A percentile compares a stretch with the other conserved stretches of the same genome.
These are phyloP conservation scores for Cybosia mesomella DNA, from an alignment of 2,888 invertebrate species.

Conservation along the genomic window DNA sequence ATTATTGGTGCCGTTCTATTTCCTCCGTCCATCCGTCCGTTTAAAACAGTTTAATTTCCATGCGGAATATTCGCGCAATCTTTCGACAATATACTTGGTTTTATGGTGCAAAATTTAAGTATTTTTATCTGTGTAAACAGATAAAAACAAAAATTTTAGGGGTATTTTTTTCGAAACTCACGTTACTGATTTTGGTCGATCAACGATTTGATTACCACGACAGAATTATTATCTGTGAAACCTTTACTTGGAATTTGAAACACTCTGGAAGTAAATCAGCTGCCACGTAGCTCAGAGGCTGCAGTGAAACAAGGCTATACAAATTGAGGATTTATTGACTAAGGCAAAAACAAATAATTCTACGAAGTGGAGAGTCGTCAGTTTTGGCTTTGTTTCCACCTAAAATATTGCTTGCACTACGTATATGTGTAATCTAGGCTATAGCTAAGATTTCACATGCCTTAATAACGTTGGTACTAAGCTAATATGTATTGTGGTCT, in stretches of 20 bases:
- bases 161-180: neutral
- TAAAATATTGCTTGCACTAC: constrained; percentile 27
- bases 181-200: neutral
- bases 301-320: constrained; percentile 9
- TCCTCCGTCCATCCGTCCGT: too few relatives aligned
- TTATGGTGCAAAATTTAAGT: neutral
- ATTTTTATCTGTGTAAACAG: too few relatives aligned
- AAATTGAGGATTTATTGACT: constrained; percentile 32
- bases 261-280: neutral
- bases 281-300: neutral
- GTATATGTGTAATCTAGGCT: constrained; percentile 13
- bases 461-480: neutral
- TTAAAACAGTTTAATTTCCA: too few relatives aligned
- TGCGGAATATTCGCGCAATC: too few relatives aligned
- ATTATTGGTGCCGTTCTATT: too few relatives aligned
- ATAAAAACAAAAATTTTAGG: too few relatives aligned
- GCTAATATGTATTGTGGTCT: neutral
- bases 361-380: constrained; percentile 27
- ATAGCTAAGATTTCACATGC: constrained; percentile 19
- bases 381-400: constrained; percentile 45
- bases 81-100: too few relatives aligned
- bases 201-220: neutral
- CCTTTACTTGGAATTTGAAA: neutral
- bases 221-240: neutral
- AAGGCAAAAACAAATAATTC: constrained; percentile 27